Conservation (phyloP, 2,113 vertebrate genomes). For the Elephas maximus region DNA sequence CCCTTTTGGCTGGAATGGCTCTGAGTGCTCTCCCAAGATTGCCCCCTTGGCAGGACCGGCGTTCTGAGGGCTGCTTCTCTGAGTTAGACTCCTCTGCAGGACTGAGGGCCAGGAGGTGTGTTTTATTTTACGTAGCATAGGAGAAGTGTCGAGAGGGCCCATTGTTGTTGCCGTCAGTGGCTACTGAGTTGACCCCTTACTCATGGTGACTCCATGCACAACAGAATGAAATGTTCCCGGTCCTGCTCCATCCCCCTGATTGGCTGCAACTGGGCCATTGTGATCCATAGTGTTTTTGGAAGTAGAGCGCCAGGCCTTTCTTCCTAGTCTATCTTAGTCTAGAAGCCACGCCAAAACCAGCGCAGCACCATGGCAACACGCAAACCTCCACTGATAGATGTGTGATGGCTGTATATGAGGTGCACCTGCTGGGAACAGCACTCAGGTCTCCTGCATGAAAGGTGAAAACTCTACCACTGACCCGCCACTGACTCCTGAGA, state of each 20-base stretch:
- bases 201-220: neutral
- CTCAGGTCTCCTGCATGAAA: neutral
- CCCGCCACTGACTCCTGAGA: neutral
- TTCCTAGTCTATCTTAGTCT: neutral
- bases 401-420: neutral
- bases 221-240: neutral
- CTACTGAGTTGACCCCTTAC: neutral
- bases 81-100: neutral
- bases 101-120: fast-evolving
- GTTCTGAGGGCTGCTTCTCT: neutral
- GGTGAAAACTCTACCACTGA: neutral
- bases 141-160: neutral
- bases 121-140: neutral
- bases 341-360: neutral
- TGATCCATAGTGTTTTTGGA: neutral
- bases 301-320: neutral
- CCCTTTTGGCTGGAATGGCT: neutral
- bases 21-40: fast-evolving
- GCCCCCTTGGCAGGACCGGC: neutral
- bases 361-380: neutral
- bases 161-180: neutral
- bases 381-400: neutral
- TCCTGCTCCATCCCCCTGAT: neutral
- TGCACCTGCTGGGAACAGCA: neutral
- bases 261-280: neutral